Evolutionary conservation across 2,113 vertebrate species (phyloP).

Genomic region (Stomatorhinus ivindoensis): DNA sequence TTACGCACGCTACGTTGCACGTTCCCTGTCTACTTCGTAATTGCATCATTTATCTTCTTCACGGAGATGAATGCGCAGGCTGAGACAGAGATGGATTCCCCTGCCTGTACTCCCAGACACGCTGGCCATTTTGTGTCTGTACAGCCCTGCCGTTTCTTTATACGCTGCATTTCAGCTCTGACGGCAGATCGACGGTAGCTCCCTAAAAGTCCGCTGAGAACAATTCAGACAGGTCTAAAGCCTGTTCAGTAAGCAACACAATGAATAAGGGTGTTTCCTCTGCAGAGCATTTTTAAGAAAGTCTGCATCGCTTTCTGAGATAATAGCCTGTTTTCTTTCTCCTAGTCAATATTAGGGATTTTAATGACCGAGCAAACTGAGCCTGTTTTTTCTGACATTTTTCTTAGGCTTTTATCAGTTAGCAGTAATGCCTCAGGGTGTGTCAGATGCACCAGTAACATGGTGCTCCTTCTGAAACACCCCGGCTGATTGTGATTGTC

Average conservation of each 20-base stretch:
- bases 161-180: background rate
- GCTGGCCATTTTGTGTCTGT: background rate
- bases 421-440: background rate
- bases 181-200: background rate
- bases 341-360: background rate
- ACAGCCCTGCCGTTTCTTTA: background rate
- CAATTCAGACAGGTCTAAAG: background rate
- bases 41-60: conserved; percentile 1
- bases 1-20: background rate
- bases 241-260: background rate
- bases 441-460: background rate
- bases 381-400: background rate
- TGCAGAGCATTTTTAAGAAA: background rate
- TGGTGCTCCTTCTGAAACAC: background rate
- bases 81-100: background rate
- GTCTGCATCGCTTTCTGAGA: background rate
- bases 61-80: background rate
- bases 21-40: background rate
- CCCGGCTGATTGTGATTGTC: background rate
- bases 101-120: background rate
- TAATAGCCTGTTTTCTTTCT: background rate
- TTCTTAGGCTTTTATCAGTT: background rate
- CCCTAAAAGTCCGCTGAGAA: background rate
- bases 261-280: background rate
- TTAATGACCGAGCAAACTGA: background rate